Conservation (phyloP, 2,888 invertebrate genomes). For the Phania funesta region DNA sequence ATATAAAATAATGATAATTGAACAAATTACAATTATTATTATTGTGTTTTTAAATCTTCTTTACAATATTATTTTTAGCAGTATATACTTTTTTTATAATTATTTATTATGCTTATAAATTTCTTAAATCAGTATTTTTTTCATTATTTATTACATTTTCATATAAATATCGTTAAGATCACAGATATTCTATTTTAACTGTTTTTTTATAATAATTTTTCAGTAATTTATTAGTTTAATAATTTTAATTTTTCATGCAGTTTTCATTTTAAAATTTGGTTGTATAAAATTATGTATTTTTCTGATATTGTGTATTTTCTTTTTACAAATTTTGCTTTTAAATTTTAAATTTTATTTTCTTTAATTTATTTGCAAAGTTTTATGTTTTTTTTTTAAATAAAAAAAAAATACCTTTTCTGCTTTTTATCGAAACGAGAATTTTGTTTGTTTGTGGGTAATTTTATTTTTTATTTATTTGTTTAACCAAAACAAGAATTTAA, state of each 20-base stretch:
- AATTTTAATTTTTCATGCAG: constrained; percentile 42
- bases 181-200: constrained; percentile 80
- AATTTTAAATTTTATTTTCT: neutral
- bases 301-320: constrained; percentile 51
- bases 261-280: constrained; percentile 43
- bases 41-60: constrained; percentile 12
- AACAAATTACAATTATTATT: neutral
- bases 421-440: constrained; percentile 60
- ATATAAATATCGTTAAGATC: constrained; percentile 80
- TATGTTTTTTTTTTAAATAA: constrained; percentile 33
- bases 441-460: constrained; percentile 18
- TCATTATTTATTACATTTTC: constrained; percentile 69
- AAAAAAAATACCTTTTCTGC: constrained; percentile 37
- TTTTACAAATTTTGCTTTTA: constrained; percentile 44
- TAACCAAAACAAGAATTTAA: constrained; percentile 54
- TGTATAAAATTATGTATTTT: constrained; percentile 54
- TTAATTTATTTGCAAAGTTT: constrained; percentile 39
- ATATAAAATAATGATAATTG: constrained; percentile 36
- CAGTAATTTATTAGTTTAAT: constrained; percentile 26
- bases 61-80: constrained; percentile 47
- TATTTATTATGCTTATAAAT: constrained; percentile 58
- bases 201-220: constrained; percentile 53
- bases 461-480: constrained; percentile 22
- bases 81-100: constrained; percentile 51
- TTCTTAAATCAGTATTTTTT: constrained; percentile 46